Evolutionary conservation across 2,888 invertebrate species (phyloP).

Genomic region (Chrysolina oricalcia): DNA sequence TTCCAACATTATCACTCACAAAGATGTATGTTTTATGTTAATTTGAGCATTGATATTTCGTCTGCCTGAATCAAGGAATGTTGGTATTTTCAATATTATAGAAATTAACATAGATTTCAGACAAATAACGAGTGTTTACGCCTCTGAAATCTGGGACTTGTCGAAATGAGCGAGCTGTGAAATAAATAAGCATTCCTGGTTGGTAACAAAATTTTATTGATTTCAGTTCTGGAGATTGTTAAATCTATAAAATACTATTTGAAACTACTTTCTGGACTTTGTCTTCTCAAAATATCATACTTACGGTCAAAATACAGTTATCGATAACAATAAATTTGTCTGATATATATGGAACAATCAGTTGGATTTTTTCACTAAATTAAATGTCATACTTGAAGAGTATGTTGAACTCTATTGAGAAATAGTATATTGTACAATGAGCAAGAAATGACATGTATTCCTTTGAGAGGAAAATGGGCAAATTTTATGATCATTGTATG

Average conservation of each 20-base stretch:
- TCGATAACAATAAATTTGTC: too few species aligned
- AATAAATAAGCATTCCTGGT: background rate
- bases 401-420: too few species aligned
- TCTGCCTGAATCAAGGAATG: background rate
- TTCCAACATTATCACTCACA: background rate
- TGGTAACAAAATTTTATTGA: background rate
- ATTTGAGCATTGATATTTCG: constrained; percentile 6
- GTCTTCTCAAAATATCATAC: too few species aligned
- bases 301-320: too few species aligned
- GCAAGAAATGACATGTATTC: too few species aligned
- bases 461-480: too few species aligned
- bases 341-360: too few species aligned
- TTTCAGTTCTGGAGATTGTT: background rate
- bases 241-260: background rate
- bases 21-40: constrained; percentile 13
- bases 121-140: background rate
- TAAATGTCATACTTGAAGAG: too few species aligned
- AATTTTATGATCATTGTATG: too few species aligned
- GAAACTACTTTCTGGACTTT: too few species aligned
- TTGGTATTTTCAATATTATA: background rate
- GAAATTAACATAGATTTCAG: background rate
- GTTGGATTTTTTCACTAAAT: too few species aligned
- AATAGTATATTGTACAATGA: too few species aligned
- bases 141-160: background rate
- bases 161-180: background rate